Evolutionary conservation across 2,797 vertebrate genomes (phyloP).

Genomic region (Euphonia xanthogaster): DNA sequence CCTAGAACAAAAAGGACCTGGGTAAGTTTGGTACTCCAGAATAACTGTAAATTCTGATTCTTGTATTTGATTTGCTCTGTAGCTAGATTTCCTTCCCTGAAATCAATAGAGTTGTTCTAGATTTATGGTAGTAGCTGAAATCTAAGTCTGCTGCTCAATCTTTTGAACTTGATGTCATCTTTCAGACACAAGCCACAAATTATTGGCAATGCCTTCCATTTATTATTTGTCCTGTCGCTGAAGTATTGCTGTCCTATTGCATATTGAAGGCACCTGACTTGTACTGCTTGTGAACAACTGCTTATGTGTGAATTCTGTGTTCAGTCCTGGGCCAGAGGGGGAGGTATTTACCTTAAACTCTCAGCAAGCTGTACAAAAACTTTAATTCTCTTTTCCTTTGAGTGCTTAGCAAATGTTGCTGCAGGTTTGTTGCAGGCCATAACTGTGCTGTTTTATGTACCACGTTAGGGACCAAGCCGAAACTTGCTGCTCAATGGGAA

Average conservation of each 20-base stretch:
- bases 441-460: conserved; percentile 34
- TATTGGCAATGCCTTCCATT: neutral
- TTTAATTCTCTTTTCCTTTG: neutral
- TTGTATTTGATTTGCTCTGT: neutral
- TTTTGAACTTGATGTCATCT: neutral
- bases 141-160: neutral
- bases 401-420: neutral
- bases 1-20: neutral
- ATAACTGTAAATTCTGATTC: neutral
- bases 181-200: conserved; percentile 6
- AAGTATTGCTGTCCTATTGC: conserved; percentile 18
- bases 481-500: conserved; percentile 93
- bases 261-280: neutral
- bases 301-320: conserved; percentile 36
- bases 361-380: neutral
- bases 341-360: neutral
- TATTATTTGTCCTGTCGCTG: conserved; percentile 31
- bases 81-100: neutral
- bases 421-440: neutral
- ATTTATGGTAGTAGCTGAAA: neutral
- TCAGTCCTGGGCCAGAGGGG: conserved; percentile 38
- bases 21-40: conserved; percentile 30
- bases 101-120: neutral
- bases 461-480: conserved; percentile 88
- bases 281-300: conserved; percentile 19